Conservation (phyloP, 2,797 vertebrate species). For the Hippopotamyrus pictus region DNA sequence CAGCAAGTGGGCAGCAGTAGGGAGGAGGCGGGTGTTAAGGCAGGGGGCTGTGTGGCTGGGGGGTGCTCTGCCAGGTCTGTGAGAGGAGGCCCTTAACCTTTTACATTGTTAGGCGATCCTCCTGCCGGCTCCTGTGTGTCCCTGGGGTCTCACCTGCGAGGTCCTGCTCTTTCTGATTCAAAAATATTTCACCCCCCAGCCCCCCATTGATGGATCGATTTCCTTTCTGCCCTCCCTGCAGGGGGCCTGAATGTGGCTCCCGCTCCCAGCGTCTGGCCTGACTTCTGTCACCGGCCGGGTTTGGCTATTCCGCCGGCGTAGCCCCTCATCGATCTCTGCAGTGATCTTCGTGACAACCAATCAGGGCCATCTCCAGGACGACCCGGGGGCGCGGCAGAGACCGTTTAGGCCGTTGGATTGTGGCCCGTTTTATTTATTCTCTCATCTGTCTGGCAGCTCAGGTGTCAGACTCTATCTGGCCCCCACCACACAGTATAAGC, state of each 20-base stretch:
- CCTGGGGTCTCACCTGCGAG: neutral
- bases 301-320: constrained; percentile 35
- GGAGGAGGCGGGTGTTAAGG: neutral
- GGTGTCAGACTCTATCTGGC: neutral
- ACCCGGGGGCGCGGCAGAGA: constrained; percentile 26
- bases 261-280: neutral
- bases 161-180: constrained; percentile 15
- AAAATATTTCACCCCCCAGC: constrained; percentile 42
- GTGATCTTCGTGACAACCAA: constrained; percentile 50
- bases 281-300: constrained; percentile 33
- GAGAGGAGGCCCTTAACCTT: constrained; percentile 3
- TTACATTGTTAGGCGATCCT: neutral
- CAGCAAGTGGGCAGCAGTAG: neutral
- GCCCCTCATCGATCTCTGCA: constrained; percentile 43
- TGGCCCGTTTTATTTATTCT: constrained; percentile 19
- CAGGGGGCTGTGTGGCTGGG: neutral
- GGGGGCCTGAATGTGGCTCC: neutral
- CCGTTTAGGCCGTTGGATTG: constrained; percentile 39
- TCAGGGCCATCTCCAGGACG: constrained; percentile 41
- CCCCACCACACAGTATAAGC: neutral
- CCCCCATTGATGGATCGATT: constrained; percentile 38
- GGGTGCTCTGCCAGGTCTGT: neutral
- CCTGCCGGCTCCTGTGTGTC: neutral
- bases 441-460: neutral
- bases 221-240: neutral